Conservation (phyloP, 2,113 vertebrate species). For the Ctenomys sociabilis region DNA sequence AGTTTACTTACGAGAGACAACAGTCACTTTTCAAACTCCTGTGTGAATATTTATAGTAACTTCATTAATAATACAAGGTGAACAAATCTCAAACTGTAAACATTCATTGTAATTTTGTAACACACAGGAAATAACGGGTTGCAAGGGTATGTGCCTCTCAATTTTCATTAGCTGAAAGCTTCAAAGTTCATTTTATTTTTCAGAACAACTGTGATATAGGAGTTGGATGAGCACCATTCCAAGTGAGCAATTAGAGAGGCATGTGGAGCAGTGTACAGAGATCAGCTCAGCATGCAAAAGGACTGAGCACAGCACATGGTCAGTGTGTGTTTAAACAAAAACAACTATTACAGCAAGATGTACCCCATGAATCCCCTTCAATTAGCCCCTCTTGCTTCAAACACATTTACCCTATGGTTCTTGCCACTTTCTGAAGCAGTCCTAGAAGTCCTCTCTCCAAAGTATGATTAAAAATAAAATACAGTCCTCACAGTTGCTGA, state of each 20-base stretch:
- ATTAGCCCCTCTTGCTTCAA: too few species aligned
- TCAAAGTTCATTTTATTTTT: neutral
- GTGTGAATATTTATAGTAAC: neutral
- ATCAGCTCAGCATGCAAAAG: neutral
- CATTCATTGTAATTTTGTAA: neutral
- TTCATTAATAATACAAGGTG: neutral
- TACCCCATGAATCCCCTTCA: neutral
- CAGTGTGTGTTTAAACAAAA: neutral
- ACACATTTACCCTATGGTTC: neutral
- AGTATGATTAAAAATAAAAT: neutral
- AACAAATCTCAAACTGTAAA: slow-evolving; percentile 4
- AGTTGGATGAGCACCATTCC: neutral
- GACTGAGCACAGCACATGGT: neutral
- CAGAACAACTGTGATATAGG: neutral
- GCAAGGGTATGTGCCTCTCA: neutral
- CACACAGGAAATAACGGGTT: neutral
- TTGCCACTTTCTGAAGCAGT: neutral
- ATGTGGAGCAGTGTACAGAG: neutral
- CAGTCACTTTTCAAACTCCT: neutral
- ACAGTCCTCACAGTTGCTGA: neutral
- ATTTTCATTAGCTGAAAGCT: neutral
- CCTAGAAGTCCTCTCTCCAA: neutral
- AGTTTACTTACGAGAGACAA: neutral
- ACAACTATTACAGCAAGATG: neutral
- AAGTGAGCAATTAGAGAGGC: neutral